Evolutionary conservation across 1,140 invertebrate genomes (phyloP).

Genomic region (Melipona quadrifasciata): DNA sequence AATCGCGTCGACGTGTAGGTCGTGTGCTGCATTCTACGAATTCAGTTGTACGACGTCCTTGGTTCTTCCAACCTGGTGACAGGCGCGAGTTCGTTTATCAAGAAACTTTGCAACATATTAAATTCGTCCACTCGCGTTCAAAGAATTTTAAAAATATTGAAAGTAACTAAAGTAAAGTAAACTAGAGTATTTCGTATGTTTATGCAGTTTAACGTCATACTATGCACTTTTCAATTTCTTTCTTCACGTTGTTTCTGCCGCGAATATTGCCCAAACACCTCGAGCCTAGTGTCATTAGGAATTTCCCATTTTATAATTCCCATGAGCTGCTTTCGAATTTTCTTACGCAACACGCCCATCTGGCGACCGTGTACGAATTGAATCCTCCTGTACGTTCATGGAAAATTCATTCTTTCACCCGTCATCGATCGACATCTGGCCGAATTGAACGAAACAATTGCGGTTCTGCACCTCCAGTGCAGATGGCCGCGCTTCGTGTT

Average conservation of each 20-base stretch:
- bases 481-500: conserved; percentile 65
- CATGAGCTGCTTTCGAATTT: conserved; percentile 1
- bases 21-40: conserved; percentile 65
- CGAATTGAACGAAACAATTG: conserved; percentile 59
- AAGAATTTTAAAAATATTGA: too few species aligned
- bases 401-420: conserved; percentile 24
- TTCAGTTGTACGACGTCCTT: conserved; percentile 42
- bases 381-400: conserved; percentile 3
- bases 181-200: too few species aligned
- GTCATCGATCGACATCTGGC: conserved; percentile 57
- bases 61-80: conserved; percentile 1
- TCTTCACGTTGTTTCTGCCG: not conserved
- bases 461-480: conserved; percentile 56
- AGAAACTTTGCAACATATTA: not conserved
- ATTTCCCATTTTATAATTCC: not conserved
- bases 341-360: not conserved
- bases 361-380: not conserved
- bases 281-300: not conserved
- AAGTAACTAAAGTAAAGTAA: too few species aligned
- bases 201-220: too few species aligned
- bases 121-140: not conserved
- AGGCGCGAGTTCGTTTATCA: not conserved
- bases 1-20: conserved; percentile 54
- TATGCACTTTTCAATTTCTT: not conserved
- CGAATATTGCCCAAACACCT: not conserved